Evolutionary conservation across 2,888 invertebrate species (phyloP), one percentile per base, ranked within the genome.

Genomic region (Panopea generosa): DNA sequence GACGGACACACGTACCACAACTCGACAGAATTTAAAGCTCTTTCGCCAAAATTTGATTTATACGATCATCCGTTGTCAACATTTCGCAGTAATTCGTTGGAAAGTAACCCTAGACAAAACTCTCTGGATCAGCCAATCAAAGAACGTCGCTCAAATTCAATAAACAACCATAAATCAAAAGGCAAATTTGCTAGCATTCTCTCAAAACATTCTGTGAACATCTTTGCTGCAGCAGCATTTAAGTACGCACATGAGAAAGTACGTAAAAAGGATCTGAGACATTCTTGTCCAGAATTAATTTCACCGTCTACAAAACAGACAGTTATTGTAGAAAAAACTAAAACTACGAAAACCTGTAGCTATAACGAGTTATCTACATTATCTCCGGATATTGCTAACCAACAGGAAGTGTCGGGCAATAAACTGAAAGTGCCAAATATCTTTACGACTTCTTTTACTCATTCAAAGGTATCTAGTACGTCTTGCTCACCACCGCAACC

Each of bases 401-500:
- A 53, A 24, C 16, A 27, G 9, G 26, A 18, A 0, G 14, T 45
- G 3, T 24, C 45, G 33, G 60, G 56, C 16, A 73, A 66, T 22
- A 76, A 79, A 18, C 71, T 84, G 4, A 79, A 67, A 53, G 76
- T 83, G 9, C 83, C 83, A 6, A 77, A 83, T 43, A 76, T 85
- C 11, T 86, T 86, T 38, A 86, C 84, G 1, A 86, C 86, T 3
- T 84, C 86, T 7, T 85, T 80, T 33, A 84, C 86, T 3, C 80
- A 82, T 57, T 86, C 86, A 0, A 38, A 67, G 53, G 47, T 55
- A 1, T 60, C 73, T 61, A 52, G 66, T 11, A 22, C 33, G 47
- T 67, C 57, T 52, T 73, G 27, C n/a, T 49, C 57, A 2, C n/a
- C n/a, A n/a, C 20, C 45, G 20, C 6, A 4, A 20, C 6, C 16